Evolutionary conservation across 2,797 vertebrate genomes (phyloP).

Genomic region (Chromobotia macracanthus): DNA sequence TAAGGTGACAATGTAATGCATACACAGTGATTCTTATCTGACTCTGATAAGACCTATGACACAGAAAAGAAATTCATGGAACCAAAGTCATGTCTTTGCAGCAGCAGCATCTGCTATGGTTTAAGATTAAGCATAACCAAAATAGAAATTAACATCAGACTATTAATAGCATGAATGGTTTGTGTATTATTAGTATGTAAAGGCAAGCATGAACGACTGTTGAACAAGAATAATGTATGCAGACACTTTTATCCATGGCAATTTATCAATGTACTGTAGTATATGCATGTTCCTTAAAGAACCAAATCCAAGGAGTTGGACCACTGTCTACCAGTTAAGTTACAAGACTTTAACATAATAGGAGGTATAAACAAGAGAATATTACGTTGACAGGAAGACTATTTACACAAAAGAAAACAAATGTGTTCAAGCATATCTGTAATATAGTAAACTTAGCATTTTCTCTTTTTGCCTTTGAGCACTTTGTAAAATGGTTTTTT

Average conservation of each 20-base stretch:
- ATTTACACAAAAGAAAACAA: not conserved
- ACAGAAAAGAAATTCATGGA: not conserved
- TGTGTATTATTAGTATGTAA: not conserved
- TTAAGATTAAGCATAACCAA: constrained; percentile 48
- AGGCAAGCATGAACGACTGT: too few relatives aligned
- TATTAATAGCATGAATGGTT: constrained; percentile 12
- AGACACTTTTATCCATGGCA: not conserved
- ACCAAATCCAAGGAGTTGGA: not conserved
- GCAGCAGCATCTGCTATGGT: not conserved
- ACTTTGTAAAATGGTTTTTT: constrained; percentile 21
- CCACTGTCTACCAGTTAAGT: not conserved
- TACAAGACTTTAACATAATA: too few relatives aligned
- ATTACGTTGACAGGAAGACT: not conserved
- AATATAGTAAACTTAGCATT: constrained; percentile 1
- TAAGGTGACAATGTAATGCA: not conserved
- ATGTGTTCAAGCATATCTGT: not conserved
- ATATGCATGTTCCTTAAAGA: not conserved
- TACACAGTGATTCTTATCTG: not conserved
- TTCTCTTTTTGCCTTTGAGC: constrained; percentile 11
- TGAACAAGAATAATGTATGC: too few relatives aligned
- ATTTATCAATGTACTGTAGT: not conserved
- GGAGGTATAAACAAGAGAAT: not conserved
- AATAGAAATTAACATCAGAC: constrained; percentile 33
- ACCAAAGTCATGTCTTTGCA: not conserved
- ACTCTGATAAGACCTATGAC: not conserved